phyloP scores from a whole-genome alignment of 2,797 vertebrate genomes.

The Taeniopygia guttata region DNA sequence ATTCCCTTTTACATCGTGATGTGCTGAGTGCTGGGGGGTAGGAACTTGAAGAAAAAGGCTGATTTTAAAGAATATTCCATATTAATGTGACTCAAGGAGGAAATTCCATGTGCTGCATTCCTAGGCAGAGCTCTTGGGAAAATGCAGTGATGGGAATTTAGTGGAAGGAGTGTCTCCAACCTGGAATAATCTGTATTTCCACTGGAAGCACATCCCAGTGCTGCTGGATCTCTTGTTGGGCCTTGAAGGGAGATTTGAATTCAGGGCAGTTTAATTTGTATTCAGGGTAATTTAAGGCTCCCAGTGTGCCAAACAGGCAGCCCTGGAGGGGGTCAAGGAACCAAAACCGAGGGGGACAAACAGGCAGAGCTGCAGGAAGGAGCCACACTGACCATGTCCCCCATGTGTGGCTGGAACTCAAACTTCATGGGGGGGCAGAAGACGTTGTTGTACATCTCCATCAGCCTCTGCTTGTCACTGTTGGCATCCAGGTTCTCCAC shows the following conservation, averaged over 20 bases:
- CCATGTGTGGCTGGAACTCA: constrained; percentile 99
- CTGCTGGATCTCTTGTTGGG: neutral
- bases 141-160: neutral
- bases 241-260: neutral
- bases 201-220: neutral
- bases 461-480: constrained; percentile 94
- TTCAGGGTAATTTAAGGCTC: neutral
- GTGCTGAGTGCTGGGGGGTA: neutral
- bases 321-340: fast-evolving
- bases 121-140: neutral
- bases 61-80: neutral
- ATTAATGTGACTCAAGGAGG: neutral
- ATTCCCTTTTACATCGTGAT: neutral
- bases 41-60: neutral
- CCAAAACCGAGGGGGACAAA: fast-evolving
- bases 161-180: fast-evolving
- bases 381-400: constrained; percentile 86
- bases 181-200: neutral
- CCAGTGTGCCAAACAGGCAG: neutral
- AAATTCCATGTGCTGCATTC: neutral
- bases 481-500: constrained; percentile 93
- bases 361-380: neutral
- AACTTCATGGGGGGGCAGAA: constrained; percentile 97
- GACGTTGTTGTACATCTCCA: constrained; percentile 98
- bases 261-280: neutral